A percentile compares a stretch with the other conserved stretches of the same genome.
These are phyloP conservation scores for Nymphalis urticae DNA, from an alignment of 2,888 invertebrate species.

Conservation along the genomic window DNA sequence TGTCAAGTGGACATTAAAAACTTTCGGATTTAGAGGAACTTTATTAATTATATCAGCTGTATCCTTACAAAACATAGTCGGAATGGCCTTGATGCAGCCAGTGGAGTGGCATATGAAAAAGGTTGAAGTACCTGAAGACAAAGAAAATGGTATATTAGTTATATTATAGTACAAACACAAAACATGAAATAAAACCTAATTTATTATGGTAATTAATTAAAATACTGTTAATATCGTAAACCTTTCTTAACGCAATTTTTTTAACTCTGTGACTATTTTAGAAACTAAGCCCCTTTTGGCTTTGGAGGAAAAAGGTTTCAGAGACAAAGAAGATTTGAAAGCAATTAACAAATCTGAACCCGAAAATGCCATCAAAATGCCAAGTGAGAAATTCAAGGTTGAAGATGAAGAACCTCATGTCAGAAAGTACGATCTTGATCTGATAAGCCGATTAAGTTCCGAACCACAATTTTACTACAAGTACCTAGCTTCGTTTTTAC, in stretches of 20 bases:
- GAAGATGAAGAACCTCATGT: background rate
- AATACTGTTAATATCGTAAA: background rate
- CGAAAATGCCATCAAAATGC: constrained; percentile 4
- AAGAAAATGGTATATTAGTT: constrained; percentile 43
- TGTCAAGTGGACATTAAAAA: constrained; percentile 78
- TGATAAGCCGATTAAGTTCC: too few relatives aligned
- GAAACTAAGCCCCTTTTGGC: constrained; percentile 49
- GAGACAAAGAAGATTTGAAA: constrained; percentile 20
- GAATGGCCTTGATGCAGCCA: constrained; percentile 85
- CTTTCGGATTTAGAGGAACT: constrained; percentile 85
- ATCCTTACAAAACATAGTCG: constrained; percentile 83
- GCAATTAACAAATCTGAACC: constrained; percentile 1
- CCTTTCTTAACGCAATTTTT: background rate
- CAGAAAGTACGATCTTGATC: background rate
- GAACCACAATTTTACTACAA: too few relatives aligned
- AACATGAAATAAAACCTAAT: background rate
- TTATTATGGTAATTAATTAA: constrained; percentile 25
- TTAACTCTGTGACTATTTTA: background rate
- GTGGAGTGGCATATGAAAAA: constrained; percentile 83
- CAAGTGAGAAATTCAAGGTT: constrained; percentile 4
- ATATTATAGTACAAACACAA: constrained; percentile 8
- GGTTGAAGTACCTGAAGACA: constrained; percentile 44
- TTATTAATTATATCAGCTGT: constrained; percentile 83
- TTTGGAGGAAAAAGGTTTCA: constrained; percentile 37
- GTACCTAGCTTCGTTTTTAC: too few relatives aligned